Evolutionary conservation across 1,140 invertebrate species (phyloP), one percentile per base, ranked within the genome.

Genomic region (Neodiprion fabricii): DNA sequence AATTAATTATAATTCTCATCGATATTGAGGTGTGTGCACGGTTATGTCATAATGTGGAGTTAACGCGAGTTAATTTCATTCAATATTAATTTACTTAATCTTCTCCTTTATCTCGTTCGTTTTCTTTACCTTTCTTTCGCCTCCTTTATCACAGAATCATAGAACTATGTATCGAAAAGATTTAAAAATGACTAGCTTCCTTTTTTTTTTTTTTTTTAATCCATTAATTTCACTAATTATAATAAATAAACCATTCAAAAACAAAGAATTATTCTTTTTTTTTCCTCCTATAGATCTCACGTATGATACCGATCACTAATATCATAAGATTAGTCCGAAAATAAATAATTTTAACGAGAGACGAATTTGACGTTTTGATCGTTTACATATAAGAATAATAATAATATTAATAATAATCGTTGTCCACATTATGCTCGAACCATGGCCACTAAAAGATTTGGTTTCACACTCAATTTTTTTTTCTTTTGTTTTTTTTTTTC

Each of bases 71-170:
- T 74, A 74, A 17, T 72, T 72, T 61, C 72, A 48, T 75, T 21
- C 12, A 61, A 72, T 74, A 70, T 72, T 75, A 40, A 14, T 28
- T 12, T 48, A 47, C 17, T 17, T 49, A 21, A 23, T 10, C n/a
- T 17, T 71, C 23, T 47, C 48, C 70, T 23, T 71, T 7, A 50
- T 48, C 12, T 50, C 48, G 14, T 3, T 70, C 68, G n/a, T 49
- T 70, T 40, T 10, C 61, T 49, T n/a, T 76, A 28, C 61, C 75
- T 75, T 40, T 78, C 9, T 61, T 14, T 61, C n/a, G 11, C 80
- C 79, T 77, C 79, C 81, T 82, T 86, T 87, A 87, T 88, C 86
- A 86, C 85, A 86, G 85, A 82, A 87, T 86, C 81, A 84, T 82
- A 85, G 83, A 85, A 83, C 11, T 61, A 61, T 61, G 72, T 79